phyloP scores from a whole-genome alignment of 23 tunicate genomes.

The Oikopleura dioica region DNA sequence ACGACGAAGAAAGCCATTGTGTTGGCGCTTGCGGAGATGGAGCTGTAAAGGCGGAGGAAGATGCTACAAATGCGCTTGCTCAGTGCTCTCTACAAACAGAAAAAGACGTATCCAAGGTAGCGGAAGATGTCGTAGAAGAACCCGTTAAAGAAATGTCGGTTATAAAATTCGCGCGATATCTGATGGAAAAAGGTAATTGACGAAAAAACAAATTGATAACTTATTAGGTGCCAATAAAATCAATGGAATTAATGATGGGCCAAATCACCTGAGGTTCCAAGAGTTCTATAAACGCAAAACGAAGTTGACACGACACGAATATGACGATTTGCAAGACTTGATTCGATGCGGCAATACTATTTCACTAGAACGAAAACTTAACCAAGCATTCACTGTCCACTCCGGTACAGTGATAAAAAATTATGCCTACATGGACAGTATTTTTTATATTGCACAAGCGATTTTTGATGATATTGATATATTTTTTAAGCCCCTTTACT shows the following conservation, averaged over 20 bases:
- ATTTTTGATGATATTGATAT: too few species aligned
- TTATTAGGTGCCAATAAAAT: neutral
- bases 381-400: neutral
- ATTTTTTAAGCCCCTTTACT: too few species aligned
- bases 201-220: too few species aligned
- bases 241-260: neutral
- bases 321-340: neutral
- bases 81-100: too few species aligned
- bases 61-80: too few species aligned
- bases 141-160: neutral
- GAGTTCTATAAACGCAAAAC: conserved; percentile 5
- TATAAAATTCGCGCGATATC: neutral
- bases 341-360: neutral
- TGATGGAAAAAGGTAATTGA: conserved; percentile 4
- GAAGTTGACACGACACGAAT: neutral
- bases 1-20: too few species aligned
- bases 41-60: too few species aligned
- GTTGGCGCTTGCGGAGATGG: too few species aligned
- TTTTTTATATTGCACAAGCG: too few species aligned
- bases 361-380: neutral
- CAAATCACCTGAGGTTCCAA: neutral
- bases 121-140: too few species aligned
- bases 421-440: too few species aligned
- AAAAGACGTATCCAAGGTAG: too few species aligned
- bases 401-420: neutral